These are phyloP conservation scores for Guaruba guarouba DNA, from an alignment of 2,113 vertebrate species.

Conservation along the genomic window DNA sequence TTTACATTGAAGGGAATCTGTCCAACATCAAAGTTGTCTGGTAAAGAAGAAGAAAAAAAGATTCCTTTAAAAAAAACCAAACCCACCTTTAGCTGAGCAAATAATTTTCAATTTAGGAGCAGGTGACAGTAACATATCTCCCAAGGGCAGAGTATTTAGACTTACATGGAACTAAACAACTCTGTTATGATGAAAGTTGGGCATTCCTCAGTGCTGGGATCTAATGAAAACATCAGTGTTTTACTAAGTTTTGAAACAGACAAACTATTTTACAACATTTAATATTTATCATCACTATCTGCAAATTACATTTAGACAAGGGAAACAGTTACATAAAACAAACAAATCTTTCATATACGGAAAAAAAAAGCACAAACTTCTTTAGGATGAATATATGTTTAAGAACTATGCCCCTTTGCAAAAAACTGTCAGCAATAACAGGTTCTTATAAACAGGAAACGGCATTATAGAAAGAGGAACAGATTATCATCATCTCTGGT, in stretches of 20 bases:
- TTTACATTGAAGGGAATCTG: conserved; percentile 77
- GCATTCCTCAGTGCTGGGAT: conserved; percentile 57
- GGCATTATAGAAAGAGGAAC: background rate
- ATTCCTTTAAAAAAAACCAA: conserved; percentile 53
- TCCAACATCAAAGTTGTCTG: conserved; percentile 73
- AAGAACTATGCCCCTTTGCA: conserved; percentile 3
- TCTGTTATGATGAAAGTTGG: conserved; percentile 70
- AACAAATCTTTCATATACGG: background rate
- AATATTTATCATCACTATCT: conserved; percentile 67
- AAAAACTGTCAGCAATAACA: background rate
- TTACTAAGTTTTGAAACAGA: conserved; percentile 60
- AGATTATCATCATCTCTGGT: background rate
- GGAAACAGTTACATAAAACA: conserved; percentile 29
- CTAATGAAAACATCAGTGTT: conserved; percentile 71
- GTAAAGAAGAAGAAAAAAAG: background rate
- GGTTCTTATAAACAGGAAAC: conserved; percentile 3
- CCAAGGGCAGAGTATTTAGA: conserved; percentile 65
- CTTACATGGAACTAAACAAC: conserved; percentile 65
- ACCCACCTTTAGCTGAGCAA: conserved; percentile 61
- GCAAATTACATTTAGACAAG: conserved; percentile 50
- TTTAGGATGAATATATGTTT: background rate
- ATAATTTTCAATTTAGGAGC: conserved; percentile 74
- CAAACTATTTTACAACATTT: conserved; percentile 71
- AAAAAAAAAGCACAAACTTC: background rate
- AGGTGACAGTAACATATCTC: conserved; percentile 70